phyloP scores from a whole-genome alignment of 2,888 invertebrate species.

The Exocentrus adspersus region DNA sequence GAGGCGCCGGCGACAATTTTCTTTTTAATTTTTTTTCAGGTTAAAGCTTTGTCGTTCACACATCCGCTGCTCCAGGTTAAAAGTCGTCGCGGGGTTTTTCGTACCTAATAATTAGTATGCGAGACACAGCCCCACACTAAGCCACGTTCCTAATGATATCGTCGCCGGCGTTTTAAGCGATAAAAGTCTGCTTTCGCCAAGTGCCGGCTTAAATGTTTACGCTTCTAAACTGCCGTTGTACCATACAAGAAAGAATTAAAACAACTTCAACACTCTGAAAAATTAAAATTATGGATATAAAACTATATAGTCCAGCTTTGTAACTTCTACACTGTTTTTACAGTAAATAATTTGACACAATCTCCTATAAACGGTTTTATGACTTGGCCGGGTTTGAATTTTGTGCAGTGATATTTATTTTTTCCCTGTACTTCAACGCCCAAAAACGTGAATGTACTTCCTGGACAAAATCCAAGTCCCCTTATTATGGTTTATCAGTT shows the following conservation, averaged over 20 bases:
- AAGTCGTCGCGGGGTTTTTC: too few relatives aligned
- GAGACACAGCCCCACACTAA: constrained; percentile 13
- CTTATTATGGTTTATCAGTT: constrained; percentile 41
- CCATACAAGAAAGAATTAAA: constrained; percentile 9
- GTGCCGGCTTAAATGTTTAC: background rate
- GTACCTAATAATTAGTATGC: constrained; percentile 26
- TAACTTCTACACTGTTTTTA: too few relatives aligned
- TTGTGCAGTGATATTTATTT: too few relatives aligned
- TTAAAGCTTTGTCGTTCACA: background rate
- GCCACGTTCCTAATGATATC: constrained; percentile 46
- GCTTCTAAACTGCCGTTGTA: background rate
- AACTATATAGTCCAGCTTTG: too few relatives aligned
- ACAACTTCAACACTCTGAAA: too few relatives aligned
- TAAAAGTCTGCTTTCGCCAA: constrained; percentile 16
- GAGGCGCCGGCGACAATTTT: background rate
- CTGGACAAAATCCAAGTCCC: too few relatives aligned
- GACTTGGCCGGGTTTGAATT: too few relatives aligned
- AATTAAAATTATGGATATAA: too few relatives aligned
- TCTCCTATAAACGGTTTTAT: too few relatives aligned
- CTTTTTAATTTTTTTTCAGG: background rate
- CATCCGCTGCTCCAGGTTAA: too few relatives aligned
- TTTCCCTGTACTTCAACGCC: background rate
- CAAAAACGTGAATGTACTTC: too few relatives aligned
- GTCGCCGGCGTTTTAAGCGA: constrained; percentile 45
- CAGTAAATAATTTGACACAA: too few relatives aligned